Evolutionary conservation across 1,140 invertebrate species (phyloP).

Genomic region (Pseudomyrmex concolor): DNA sequence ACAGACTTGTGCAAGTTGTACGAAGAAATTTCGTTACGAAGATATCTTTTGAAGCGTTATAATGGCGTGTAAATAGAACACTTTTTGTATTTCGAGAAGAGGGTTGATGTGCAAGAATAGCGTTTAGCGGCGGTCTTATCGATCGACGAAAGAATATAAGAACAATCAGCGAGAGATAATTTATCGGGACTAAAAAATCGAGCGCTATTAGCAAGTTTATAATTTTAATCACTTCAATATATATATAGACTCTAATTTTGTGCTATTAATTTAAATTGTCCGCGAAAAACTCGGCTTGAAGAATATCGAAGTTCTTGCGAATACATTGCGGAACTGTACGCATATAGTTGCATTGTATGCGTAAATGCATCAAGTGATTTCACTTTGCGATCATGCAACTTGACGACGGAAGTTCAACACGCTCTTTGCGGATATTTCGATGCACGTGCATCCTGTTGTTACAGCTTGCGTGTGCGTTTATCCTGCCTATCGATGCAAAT

Average conservation of each 20-base stretch:
- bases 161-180: not conserved
- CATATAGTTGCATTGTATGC: not conserved
- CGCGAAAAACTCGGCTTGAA: not conserved
- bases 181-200: not conserved
- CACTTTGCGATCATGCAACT: slow-evolving; percentile 42
- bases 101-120: not conserved
- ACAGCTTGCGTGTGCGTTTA: slow-evolving; percentile 54
- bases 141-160: not conserved
- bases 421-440: slow-evolving; percentile 66
- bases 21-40: not conserved
- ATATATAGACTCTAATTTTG: not conserved
- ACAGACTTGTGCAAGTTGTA: not conserved
- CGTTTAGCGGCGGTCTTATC: not conserved
- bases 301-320: not conserved
- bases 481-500: not conserved
- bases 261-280: not conserved
- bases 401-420: slow-evolving; percentile 18
- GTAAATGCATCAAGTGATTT: slow-evolving; percentile 4
- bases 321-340: not conserved
- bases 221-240: not conserved
- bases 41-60: not conserved
- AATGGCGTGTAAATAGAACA: slow-evolving; percentile 3
- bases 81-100: not conserved
- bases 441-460: slow-evolving; percentile 47
- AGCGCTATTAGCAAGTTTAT: not conserved